Evolutionary conservation across 2,888 invertebrate genomes (phyloP).

Genomic region (Cephus pulcher): DNA sequence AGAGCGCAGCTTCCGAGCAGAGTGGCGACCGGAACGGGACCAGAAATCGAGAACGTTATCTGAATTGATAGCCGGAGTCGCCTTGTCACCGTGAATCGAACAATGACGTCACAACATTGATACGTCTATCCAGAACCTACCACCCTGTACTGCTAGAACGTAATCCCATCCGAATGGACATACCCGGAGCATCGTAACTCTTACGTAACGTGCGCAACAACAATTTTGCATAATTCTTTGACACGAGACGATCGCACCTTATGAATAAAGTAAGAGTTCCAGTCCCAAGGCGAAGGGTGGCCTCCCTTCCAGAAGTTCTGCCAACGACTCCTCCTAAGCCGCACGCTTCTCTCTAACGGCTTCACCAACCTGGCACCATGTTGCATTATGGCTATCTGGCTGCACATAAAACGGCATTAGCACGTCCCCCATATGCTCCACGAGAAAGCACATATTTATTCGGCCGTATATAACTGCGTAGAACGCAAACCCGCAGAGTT

Average conservation of each 20-base stretch:
- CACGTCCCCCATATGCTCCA: slow-evolving; percentile 55
- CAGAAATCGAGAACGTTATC: too few relatives aligned
- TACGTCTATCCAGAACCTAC: too few relatives aligned
- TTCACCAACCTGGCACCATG: slow-evolving; percentile 40
- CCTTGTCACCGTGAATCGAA: too few relatives aligned
- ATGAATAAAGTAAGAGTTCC: slow-evolving; percentile 46
- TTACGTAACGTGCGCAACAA: background rate
- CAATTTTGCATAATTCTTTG: background rate
- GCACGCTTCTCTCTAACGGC: slow-evolving; percentile 11
- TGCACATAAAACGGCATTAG: slow-evolving; percentile 61
- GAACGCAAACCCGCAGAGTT: background rate
- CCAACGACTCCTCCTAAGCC: slow-evolving; percentile 7
- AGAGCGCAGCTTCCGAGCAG: too few relatives aligned
- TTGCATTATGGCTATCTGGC: slow-evolving; percentile 58
- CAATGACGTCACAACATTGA: too few relatives aligned
- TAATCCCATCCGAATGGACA: background rate
- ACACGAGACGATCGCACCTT: slow-evolving; percentile 27
- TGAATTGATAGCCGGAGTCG: too few relatives aligned
- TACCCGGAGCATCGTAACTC: background rate
- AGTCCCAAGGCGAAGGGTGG: background rate
- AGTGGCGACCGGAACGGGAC: too few relatives aligned
- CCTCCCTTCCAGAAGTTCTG: slow-evolving; percentile 16
- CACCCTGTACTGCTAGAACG: too few relatives aligned
- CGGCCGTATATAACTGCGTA: background rate
- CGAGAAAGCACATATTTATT: slow-evolving; percentile 42